Conservation (phyloP, 2,797 vertebrate genomes). For the Typhlichthys subterraneus region DNA sequence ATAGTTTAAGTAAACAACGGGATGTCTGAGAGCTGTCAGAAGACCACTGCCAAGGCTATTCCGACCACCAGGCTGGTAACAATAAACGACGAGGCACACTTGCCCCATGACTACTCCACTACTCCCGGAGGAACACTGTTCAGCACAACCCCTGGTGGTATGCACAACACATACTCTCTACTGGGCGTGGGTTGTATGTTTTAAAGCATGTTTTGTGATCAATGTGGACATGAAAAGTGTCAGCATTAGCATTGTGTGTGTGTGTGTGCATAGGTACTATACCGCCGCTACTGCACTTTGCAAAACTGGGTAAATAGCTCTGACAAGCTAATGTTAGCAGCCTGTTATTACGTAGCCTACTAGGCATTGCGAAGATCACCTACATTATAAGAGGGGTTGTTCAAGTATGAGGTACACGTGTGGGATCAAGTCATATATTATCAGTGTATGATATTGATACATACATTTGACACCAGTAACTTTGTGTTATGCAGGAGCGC, state of each 20-base stretch:
- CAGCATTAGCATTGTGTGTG: not conserved
- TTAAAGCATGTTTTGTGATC: not conserved
- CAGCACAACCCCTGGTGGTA: slow-evolving; percentile 88
- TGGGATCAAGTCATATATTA: not conserved
- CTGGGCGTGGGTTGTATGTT: not conserved
- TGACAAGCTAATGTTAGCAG: slow-evolving; percentile 23
- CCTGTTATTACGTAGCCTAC: not conserved
- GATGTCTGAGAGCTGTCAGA: slow-evolving; percentile 82
- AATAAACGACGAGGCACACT: slow-evolving; percentile 78
- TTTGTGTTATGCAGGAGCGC: not conserved
- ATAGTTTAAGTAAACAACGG: slow-evolving; percentile 26
- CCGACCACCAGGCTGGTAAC: slow-evolving; percentile 78
- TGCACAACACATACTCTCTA: not conserved
- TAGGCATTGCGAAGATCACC: not conserved
- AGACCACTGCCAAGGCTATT: slow-evolving; percentile 82
- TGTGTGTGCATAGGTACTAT: too few relatives aligned
- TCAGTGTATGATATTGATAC: not conserved
- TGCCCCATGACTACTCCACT: slow-evolving; percentile 84
- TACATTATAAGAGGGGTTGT: not conserved
- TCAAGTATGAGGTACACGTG: not conserved
- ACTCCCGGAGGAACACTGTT: slow-evolving; percentile 89
- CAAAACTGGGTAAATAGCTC: slow-evolving; percentile 19
- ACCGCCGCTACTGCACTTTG: not conserved
- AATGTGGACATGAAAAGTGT: not conserved
- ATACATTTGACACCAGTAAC: too few relatives aligned